Evolutionary conservation across 1,140 invertebrate genomes (phyloP).

Genomic region (Aporrectodea caliginosa): DNA sequence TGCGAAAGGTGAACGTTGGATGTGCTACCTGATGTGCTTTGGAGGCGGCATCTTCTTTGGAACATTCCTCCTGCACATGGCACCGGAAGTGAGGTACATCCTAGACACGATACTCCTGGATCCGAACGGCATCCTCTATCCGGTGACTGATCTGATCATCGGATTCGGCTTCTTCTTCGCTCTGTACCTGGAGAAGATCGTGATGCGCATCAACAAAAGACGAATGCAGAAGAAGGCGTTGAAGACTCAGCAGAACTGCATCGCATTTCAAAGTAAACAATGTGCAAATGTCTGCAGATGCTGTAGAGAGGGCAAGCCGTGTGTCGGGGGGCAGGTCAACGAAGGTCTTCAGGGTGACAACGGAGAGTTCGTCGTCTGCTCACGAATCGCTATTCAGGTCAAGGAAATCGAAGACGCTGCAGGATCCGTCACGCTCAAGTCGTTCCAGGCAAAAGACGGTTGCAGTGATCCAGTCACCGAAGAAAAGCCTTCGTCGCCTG

Average conservation of each 20-base stretch:
- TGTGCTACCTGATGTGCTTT: slow-evolving; percentile 53
- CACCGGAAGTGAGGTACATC: slow-evolving; percentile 59
- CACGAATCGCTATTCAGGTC: not conserved
- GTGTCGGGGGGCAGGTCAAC: not conserved
- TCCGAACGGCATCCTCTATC: slow-evolving; percentile 24
- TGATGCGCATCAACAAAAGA: slow-evolving; percentile 12
- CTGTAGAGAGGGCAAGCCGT: not conserved
- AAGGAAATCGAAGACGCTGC: not conserved
- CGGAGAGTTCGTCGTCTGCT: not conserved
- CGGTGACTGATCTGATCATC: slow-evolving; percentile 22
- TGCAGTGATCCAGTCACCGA: not conserved
- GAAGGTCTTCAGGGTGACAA: not conserved
- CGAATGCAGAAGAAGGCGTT: not conserved
- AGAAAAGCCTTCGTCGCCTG: not conserved
- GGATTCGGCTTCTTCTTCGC: slow-evolving; percentile 28
- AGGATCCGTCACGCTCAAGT: not conserved
- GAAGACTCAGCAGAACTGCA: not conserved
- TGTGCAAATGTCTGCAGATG: not conserved
- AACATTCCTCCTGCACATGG: slow-evolving; percentile 61
- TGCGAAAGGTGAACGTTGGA: not conserved
- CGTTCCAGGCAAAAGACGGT: not conserved
- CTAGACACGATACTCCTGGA: slow-evolving; percentile 37
- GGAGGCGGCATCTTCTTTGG: slow-evolving; percentile 62
- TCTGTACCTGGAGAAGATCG: slow-evolving; percentile 14
- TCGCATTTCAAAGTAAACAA: not conserved